Evolutionary conservation across 2,888 invertebrate genomes (phyloP), one percentile per base, ranked within the genome.

Genomic region (Hirtodrosophila cameraria): DNA sequence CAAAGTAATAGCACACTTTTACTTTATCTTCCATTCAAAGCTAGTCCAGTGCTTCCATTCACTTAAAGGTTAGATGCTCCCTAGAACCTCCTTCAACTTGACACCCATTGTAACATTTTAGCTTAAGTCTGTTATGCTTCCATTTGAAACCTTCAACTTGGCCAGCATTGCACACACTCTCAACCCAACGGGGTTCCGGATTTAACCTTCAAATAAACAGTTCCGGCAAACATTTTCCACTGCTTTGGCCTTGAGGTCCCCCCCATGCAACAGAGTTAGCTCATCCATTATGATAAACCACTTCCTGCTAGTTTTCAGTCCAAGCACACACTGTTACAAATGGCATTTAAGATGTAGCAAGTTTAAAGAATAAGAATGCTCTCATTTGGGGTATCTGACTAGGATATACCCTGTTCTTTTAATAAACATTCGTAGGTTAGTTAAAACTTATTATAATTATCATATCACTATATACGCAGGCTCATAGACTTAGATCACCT

Each of bases 261-360:
- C 57, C 45, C 45, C 45, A 43, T 42, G 31, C 35, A 25, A 33
- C 23, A 35, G 13, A 41, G 38, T 49, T 31, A 52, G 64, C 65
- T 66, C 79, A 76, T 79, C 71, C 68, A 82, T 82, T 80, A 76
- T 71, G 74, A 82, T 79, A 80, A 82, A 67, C 74, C 72, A 78
- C 73, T 73, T 78, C 67, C 75, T 46, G 75, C 41, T 60, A 66
- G 74, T 58, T 75, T 53, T 49, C 63, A 50, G n/a, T 45, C 20
- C 45, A 39, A n/a, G n/a, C 39, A 53, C 38, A 23, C 41, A 59
- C 33, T 58, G 27, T 23, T 35, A 46, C 52, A 64, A 60, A 50
- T 52, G 62, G 5, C 60, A 59, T 39, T 59, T 18, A 12, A 50
- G 16, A 35, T 57, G 55, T 30, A n/a, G 49, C 54, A 52, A 52